Percentiles rank a stretch among this genome's conserved stretches.
These are phyloP conservation scores for Himalopsyche tibetana DNA, from an alignment of 2,888 invertebrate species.

Conservation along the genomic window DNA sequence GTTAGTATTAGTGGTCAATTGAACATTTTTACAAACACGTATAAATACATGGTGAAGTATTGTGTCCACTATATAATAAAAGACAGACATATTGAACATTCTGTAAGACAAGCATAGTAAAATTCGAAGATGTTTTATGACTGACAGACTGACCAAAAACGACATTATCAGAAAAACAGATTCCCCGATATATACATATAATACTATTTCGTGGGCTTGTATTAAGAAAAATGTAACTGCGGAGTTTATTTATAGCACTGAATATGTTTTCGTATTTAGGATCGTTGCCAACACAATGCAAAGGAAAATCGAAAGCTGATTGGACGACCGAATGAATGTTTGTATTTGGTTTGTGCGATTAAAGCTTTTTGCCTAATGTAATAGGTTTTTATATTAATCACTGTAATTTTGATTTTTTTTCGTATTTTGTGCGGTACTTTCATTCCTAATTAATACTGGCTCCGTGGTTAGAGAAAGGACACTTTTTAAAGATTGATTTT, in stretches of 20 bases:
- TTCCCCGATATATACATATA: neutral
- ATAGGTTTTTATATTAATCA: neutral
- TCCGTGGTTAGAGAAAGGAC: too few species aligned
- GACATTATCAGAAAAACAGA: neutral
- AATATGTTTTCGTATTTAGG: neutral
- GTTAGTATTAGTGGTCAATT: neutral
- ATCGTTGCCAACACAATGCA: neutral
- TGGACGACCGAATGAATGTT: neutral
- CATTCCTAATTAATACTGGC: too few species aligned
- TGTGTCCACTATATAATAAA: neutral
- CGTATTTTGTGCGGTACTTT: too few species aligned
- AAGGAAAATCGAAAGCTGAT: slow-evolving; percentile 11
- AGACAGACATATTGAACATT: neutral
- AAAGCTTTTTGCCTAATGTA: slow-evolving; percentile 14
- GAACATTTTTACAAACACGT: neutral
- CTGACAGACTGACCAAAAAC: neutral
- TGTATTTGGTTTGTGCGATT: neutral
- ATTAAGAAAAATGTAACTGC: neutral
- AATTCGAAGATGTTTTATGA: neutral
- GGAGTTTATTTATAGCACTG: neutral
- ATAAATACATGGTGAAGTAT: too few species aligned
- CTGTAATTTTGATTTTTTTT: neutral
- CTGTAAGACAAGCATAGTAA: neutral
- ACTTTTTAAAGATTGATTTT: too few species aligned
- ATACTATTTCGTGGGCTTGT: neutral